These are phyloP conservation scores for Harpalus rufipes DNA, from an alignment of 2,888 invertebrate species.

Conservation along the genomic window DNA sequence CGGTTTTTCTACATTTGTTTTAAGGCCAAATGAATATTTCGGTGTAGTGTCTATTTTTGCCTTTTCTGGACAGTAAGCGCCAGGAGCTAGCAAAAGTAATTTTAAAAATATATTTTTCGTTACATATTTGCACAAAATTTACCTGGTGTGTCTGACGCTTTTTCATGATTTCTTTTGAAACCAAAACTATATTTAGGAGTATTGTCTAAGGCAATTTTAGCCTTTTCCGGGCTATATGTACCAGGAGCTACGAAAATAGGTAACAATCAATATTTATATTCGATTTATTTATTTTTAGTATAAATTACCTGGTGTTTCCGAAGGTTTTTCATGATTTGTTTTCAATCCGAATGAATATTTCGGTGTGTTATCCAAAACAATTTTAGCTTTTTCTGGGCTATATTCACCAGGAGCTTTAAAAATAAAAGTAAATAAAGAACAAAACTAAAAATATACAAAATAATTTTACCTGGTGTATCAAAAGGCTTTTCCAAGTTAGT, in stretches of 20 bases:
- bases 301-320: constrained; percentile 81
- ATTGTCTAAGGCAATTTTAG: constrained; percentile 79
- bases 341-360: constrained; percentile 86
- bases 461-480: constrained; percentile 84
- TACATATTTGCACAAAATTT: constrained; percentile 14
- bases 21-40: constrained; percentile 75
- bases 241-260: constrained; percentile 76
- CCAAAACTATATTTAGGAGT: constrained; percentile 85
- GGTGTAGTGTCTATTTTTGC: constrained; percentile 72
- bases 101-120: constrained; percentile 7
- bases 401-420: constrained; percentile 76
- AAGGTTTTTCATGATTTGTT: constrained; percentile 80
- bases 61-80: constrained; percentile 80
- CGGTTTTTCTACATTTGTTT: constrained; percentile 81
- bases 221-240: constrained; percentile 87
- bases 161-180: constrained; percentile 81
- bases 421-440: constrained; percentile 25
- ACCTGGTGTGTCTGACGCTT: constrained; percentile 70
- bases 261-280: constrained; percentile 61
- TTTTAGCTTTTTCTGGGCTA: constrained; percentile 84
- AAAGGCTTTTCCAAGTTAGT: constrained; percentile 81
- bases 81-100: constrained; percentile 53
- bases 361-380: constrained; percentile 79
- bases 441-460: constrained; percentile 10
- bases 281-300: constrained; percentile 46